These are phyloP conservation scores for Drosophila kurseongensis DNA, from an alignment of 1,140 invertebrate species.

Conservation along the genomic window DNA sequence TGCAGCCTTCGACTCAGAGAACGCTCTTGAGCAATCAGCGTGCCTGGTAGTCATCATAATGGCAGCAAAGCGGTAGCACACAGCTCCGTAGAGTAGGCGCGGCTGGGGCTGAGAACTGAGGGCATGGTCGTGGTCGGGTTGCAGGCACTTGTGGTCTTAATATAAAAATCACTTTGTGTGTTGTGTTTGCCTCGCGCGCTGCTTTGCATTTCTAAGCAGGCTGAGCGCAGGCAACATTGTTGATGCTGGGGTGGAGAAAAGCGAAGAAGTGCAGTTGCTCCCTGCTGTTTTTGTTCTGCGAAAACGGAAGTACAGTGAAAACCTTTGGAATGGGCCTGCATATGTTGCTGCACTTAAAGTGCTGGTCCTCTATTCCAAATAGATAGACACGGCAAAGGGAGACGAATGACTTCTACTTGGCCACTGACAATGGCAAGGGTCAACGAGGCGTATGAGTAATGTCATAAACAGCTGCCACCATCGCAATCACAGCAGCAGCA, in stretches of 20 bases:
- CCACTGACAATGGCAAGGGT: conserved; percentile 59
- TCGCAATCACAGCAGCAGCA: conserved; percentile 74
- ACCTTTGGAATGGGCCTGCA: conserved; percentile 58
- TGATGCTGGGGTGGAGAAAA: conserved; percentile 45
- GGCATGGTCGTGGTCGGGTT: conserved; percentile 40
- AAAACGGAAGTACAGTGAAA: conserved; percentile 63
- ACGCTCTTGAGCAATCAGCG: conserved; percentile 74
- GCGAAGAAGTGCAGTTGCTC: conserved; percentile 33
- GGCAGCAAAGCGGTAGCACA: conserved; percentile 70
- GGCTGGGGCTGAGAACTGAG: neutral
- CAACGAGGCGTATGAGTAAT: conserved; percentile 80
- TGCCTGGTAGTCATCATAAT: conserved; percentile 77
- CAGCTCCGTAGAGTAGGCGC: conserved; percentile 16
- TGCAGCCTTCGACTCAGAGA: conserved; percentile 13
- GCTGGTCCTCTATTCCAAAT: conserved; percentile 24
- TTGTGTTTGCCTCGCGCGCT: conserved; percentile 75
- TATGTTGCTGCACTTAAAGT: conserved; percentile 57
- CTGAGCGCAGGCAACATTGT: conserved; percentile 64
- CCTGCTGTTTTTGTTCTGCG: conserved; percentile 43
- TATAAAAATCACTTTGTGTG: conserved; percentile 83
- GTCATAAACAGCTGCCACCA: conserved; percentile 79
- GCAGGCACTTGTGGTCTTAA: conserved; percentile 80
- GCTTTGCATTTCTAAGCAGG: conserved; percentile 81
- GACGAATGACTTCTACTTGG: conserved; percentile 24
- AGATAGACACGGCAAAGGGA: conserved; percentile 6